These are phyloP conservation scores for Alouatta palliata DNA, from an alignment of 2,113 vertebrate species.

Conservation along the genomic window DNA sequence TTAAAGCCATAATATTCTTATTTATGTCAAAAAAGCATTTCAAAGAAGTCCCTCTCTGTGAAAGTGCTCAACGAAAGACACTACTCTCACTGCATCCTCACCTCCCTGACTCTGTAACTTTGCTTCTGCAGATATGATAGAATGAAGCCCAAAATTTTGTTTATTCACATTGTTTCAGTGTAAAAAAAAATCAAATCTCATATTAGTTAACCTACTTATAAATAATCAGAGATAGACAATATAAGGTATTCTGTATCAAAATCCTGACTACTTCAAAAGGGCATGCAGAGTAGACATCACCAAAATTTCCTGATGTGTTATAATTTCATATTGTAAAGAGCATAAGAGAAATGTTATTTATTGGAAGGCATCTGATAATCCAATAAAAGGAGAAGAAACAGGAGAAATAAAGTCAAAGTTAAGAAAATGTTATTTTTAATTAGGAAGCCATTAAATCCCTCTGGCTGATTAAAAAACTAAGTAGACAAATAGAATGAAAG, in stretches of 20 bases:
- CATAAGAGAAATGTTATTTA: background rate
- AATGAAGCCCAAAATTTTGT: background rate
- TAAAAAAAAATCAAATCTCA: background rate
- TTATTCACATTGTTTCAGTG: background rate
- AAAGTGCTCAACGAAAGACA: background rate
- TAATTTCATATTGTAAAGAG: background rate
- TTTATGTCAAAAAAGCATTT: background rate
- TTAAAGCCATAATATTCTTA: background rate
- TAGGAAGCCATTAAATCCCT: background rate
- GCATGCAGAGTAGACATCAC: background rate
- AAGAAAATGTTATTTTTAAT: background rate
- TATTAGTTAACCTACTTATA: background rate
- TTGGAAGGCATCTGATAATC: background rate
- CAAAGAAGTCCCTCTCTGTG: background rate
- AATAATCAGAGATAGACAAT: background rate
- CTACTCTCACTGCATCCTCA: background rate
- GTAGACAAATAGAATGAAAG: constrained; percentile 29
- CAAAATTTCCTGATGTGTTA: background rate
- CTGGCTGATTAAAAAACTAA: background rate
- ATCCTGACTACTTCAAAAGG: background rate
- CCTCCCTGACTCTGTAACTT: background rate
- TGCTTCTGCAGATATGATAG: background rate
- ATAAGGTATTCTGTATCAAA: background rate
- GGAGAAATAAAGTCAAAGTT: background rate
- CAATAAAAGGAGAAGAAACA: background rate